A percentile compares a stretch with the other conserved stretches of the same genome.
These are phyloP conservation scores for Gopherus evgoodei DNA, from an alignment of 2,113 vertebrate genomes.

Conservation along the genomic window DNA sequence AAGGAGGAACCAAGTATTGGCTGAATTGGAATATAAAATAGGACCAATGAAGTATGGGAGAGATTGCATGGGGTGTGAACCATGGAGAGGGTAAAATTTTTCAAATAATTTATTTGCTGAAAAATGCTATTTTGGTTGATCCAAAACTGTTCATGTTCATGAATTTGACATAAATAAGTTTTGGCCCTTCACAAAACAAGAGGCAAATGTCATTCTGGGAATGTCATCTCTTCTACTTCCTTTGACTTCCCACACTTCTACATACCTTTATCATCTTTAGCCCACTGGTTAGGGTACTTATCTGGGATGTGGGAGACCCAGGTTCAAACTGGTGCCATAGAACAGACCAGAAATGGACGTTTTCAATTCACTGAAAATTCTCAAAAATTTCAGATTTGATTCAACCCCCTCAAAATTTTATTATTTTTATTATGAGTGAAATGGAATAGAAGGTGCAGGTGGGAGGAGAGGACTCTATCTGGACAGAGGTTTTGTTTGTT, in stretches of 20 bases:
- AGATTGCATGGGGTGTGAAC: not conserved
- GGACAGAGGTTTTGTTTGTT: not conserved
- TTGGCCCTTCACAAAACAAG: not conserved
- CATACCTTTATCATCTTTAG: not conserved
- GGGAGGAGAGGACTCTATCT: not conserved
- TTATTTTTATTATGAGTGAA: not conserved
- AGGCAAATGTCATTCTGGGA: not conserved
- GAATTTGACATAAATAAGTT: not conserved
- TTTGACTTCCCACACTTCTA: not conserved
- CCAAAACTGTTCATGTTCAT: not conserved
- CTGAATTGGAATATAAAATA: not conserved
- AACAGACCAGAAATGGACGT: not conserved
- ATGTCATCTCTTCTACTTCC: not conserved
- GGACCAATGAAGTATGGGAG: not conserved
- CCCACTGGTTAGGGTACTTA: not conserved
- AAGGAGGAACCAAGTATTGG: not conserved
- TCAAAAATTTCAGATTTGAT: not conserved
- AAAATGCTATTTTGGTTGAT: not conserved
- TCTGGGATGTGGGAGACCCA: not conserved
- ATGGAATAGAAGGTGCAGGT: not conserved
- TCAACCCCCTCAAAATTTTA: not conserved
- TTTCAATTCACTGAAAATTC: no score
- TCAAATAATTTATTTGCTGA: not conserved
- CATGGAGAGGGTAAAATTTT: not conserved
- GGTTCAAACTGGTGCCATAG: not conserved